A percentile compares a stretch with the other conserved stretches of the same genome.
Evolutionary conservation across 2,888 invertebrate species (phyloP).

Genomic region (Calliopum simillimum): DNA sequence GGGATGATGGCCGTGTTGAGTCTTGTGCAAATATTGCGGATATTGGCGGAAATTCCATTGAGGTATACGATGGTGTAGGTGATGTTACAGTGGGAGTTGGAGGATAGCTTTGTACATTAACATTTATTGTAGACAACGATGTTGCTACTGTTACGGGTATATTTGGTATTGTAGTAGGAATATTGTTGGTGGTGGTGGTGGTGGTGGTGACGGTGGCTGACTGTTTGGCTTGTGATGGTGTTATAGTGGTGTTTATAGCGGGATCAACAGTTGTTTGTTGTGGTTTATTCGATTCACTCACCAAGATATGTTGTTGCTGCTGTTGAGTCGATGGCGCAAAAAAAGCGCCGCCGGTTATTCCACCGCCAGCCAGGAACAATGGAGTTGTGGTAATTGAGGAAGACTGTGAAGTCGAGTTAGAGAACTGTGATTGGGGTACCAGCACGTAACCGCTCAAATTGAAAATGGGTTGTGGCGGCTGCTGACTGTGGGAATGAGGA

Average conservation of each 20-base stretch:
- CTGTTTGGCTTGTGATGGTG: conserved; percentile 30
- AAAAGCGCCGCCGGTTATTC: conserved; percentile 28
- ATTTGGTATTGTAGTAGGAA: not conserved
- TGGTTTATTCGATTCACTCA: conserved; percentile 62
- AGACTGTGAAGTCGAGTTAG: conserved; percentile 39
- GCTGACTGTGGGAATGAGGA: conserved; percentile 19
- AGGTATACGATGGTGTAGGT: conserved; percentile 56
- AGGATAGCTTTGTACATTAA: conserved; percentile 34
- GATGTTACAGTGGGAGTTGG: conserved; percentile 38
- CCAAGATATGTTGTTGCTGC: conserved; percentile 58
- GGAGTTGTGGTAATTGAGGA: conserved; percentile 46
- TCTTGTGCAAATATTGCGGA: conserved; percentile 53
- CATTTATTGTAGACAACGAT: too few relatives aligned
- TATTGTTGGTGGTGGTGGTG: conserved; percentile 5
- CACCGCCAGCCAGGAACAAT: conserved; percentile 41
- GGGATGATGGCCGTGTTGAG: conserved; percentile 32
- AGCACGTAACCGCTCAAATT: conserved; percentile 55
- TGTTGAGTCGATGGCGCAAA: conserved; percentile 47
- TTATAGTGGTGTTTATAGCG: conserved; percentile 36
- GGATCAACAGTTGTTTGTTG: conserved; percentile 47
- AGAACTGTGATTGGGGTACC: conserved; percentile 49
- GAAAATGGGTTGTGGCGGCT: conserved; percentile 50
- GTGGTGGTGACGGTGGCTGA: conserved; percentile 7
- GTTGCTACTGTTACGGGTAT: conserved; percentile 16
- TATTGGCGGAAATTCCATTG: conserved; percentile 59